phyloP scores from a whole-genome alignment of 2,888 invertebrate genomes.

The Hypercompe scribonia region DNA sequence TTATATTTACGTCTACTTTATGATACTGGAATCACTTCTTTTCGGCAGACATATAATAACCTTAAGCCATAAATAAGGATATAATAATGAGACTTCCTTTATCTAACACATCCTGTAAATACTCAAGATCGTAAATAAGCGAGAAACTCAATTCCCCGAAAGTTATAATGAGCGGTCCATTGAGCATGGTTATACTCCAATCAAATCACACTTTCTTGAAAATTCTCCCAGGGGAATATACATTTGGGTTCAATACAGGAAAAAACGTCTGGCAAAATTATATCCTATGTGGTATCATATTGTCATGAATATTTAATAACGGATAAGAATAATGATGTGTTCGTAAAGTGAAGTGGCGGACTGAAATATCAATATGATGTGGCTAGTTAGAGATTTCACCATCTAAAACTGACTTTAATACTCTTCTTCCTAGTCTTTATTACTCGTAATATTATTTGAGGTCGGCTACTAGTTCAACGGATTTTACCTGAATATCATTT shows the following conservation, averaged over 20 bases:
- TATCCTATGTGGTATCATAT: background rate
- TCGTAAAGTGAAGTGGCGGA: background rate
- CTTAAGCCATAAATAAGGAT: background rate
- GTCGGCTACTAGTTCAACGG: too few species aligned
- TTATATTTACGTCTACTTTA: too few species aligned
- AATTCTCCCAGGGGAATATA: slow-evolving; percentile 13
- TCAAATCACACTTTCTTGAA: slow-evolving; percentile 21
- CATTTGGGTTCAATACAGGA: slow-evolving; percentile 9
- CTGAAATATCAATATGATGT: too few species aligned
- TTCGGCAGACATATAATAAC: background rate
- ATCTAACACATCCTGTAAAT: background rate
- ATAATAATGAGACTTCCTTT: background rate
- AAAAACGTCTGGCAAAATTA: slow-evolving; percentile 1
- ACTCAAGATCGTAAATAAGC: background rate
- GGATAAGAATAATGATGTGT: background rate
- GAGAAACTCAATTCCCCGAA: slow-evolving; percentile 3
- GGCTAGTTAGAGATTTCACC: too few species aligned
- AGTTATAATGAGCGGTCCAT: slow-evolving; percentile 28
- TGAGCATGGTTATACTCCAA: slow-evolving; percentile 15
- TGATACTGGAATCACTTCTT: too few species aligned
- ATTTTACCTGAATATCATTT: too few species aligned
- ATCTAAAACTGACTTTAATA: too few species aligned
- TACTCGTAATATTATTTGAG: too few species aligned
- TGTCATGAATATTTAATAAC: background rate
- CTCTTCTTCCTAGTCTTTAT: too few species aligned